Base-by-base conservation (phyloP, 2,113 vertebrate genomes). In the Stigmatopora nigra region DNA sequence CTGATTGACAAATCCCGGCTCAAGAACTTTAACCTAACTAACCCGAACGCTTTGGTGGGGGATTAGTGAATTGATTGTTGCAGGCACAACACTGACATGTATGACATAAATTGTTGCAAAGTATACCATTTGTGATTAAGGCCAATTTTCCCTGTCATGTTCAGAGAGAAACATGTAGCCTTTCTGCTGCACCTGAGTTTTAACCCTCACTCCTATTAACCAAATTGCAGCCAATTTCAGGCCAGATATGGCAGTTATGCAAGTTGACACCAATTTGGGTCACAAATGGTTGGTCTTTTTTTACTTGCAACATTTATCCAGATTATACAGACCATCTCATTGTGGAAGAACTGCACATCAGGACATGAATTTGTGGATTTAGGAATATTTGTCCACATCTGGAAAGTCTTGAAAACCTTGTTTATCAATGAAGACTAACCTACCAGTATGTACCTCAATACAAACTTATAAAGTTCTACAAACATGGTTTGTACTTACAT, bases 221-320 rank as follows among this genome's bases (percentile, higher is more conserved):
- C 76, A 72, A 89, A 87, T 81, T 79, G 64, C 9, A 17, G 58
- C 63, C 73, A 86, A 78, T 86, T 84, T 69, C 36, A 15, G 10
- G 52, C 17, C 36, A 75, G 70, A 74, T 65, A 69, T 63, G 38
- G 17, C 65, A 71, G 20, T 48, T 67, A 58, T 66, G 48, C 44
- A 25, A 67, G 36, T 56, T 78, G 56, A 84, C 73, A 66, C 68
- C 49, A 68, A 45, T 64, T 64, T 41, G 31, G 67, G 36, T 5
- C 46, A 73, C 59, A 62, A 61, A 19, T 17, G 17, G 1, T 20
- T 17, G 8, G 53, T 19, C 11, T 48, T 74, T 6, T 64, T 67
- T 72, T 46, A 61, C 59, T 69, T 22, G 15, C 22, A 58, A 74
- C 61, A 52, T 83, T 68, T 56, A 64, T 77, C 73, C 69, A 61